Percentiles rank a stretch among this genome's conserved stretches.
Conservation (phyloP, 2,113 vertebrate species). For the Dryoscopus gambensis region DNA sequence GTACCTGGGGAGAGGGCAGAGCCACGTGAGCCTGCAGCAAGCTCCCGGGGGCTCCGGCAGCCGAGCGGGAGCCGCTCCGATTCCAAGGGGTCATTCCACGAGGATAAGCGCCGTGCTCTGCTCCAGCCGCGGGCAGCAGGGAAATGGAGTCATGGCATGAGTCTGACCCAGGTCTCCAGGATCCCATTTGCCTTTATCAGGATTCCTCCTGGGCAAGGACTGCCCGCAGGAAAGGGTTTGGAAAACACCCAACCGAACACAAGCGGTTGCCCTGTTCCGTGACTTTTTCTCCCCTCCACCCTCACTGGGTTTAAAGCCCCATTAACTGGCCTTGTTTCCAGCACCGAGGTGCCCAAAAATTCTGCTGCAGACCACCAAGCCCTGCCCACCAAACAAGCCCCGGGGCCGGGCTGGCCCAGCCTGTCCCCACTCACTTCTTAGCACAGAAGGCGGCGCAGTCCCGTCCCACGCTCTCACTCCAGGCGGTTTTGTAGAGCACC, state of each 20-base stretch:
- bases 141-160: accelerated
- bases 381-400: neutral
- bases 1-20: constrained; percentile 75
- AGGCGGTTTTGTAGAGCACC: constrained; percentile 95
- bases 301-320: neutral
- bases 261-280: accelerated
- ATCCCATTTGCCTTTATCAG: neutral
- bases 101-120: neutral
- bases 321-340: neutral
- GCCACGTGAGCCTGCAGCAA: neutral
- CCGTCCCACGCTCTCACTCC: constrained; percentile 90
- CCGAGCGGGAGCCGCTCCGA: accelerated
- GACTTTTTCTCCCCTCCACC: neutral
- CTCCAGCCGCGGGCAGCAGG: neutral
- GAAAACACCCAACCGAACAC: neutral
- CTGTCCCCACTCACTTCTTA: constrained; percentile 80
- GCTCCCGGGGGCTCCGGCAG: accelerated
- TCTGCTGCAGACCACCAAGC: neutral
- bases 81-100: accelerated
- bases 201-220: neutral
- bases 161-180: neutral
- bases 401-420: neutral
- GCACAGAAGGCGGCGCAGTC: constrained; percentile 90
- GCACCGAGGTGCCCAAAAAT: neutral
- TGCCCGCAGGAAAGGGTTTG: neutral